Base-by-base conservation (phyloP, 1,140 invertebrate genomes). In the Formica exsecta region DNA sequence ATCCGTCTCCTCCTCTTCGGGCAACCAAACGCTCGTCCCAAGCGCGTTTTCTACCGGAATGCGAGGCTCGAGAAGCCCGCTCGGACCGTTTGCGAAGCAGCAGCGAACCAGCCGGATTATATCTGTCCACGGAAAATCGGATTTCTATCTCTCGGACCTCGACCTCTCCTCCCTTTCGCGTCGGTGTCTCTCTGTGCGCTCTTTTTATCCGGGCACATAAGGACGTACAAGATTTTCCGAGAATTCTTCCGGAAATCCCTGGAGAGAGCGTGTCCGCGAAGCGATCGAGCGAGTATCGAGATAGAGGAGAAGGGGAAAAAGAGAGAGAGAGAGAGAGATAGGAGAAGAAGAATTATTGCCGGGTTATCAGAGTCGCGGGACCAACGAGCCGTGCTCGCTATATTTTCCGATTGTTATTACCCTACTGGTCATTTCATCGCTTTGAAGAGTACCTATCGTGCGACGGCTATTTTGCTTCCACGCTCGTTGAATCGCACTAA, bases 91-190 rank as follows among this genome's bases (percentile, higher is more conserved):
- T 80, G 76, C 22, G 76, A 80, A 68, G 65, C 76, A 36, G 61
- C 73, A 22, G 54, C 8, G 16, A 32, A 77, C 29, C 62, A 44
- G 44, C 22, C 64, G 71, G 88, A 90, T 90, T 90, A 90, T 90
- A 85, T 75, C 85, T 89, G 79, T 87, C 88, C 77, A 71, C 88
- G 79, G 68, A 66, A 89, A 90, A 90, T 90, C 89, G 74, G 89
- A 90, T 90, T 90, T 89, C 85, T 87, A 90, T 79, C 87, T 80
- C 66, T 57, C 32, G 32, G 65, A 32, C 32, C 29, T 16, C 29
- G 36, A 5, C 9, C 22, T 32, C 22, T 51, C 32, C 11, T 6
- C 5, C 32, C 29, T 13, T 32, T 36, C 38, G n/a, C 57, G 13
- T 32, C 62, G 48, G n/a, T 38, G 44, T 66, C 76, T 66, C 64